Base-by-base conservation (phyloP, 2,113 vertebrate genomes). In the Ictidomys tridecemlineatus region DNA sequence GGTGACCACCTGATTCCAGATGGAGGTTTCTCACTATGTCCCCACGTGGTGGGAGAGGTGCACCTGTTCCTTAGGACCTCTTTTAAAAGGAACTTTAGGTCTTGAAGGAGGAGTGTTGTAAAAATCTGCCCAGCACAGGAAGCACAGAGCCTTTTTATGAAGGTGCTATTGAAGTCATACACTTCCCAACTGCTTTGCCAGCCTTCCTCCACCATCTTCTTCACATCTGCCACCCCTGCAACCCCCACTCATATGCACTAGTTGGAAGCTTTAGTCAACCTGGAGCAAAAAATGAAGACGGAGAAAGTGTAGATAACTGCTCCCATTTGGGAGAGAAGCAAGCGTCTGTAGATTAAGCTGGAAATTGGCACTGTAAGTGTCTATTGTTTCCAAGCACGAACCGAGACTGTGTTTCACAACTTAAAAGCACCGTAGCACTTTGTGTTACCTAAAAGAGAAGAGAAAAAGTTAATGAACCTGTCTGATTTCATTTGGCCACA, bases 161-260 rank as follows among this genome's bases (percentile, higher is more conserved):
- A 61, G 32, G 4, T 34, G 13, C 17, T 28, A 4, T 1, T 37
- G 30, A 56, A 63, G 26, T 32, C 42, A 32, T 34, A 4, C 0
- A 22, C n/a, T 63, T 76, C 37, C 53, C 5, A 13, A 16, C 7
- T 37, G 34, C 65, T 42, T 63, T 88, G 28, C 32, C 39, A 42
- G 56, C 11, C 58, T 51, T 53, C 16, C 26, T 51, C 45, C 10
- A 39, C 18, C 16, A 67, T 28, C 70, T 20, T 17, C 37, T 78
- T 37, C 28, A 0, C 20, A 5, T 10, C 30, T 7, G 12, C 14
- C 12, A 70, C 4, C 4, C 11, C 26, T 7, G 1, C 2, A 8
- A 4, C 6, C 1, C 9, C 8, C 12, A 28, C 8, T 13, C 20
- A 63, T 0, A 1, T 0, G 1, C 58, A 70, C 4, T 32, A 28